Base-by-base conservation (phyloP, 2,797 vertebrate genomes). In the Semaprochilodus insignis region DNA sequence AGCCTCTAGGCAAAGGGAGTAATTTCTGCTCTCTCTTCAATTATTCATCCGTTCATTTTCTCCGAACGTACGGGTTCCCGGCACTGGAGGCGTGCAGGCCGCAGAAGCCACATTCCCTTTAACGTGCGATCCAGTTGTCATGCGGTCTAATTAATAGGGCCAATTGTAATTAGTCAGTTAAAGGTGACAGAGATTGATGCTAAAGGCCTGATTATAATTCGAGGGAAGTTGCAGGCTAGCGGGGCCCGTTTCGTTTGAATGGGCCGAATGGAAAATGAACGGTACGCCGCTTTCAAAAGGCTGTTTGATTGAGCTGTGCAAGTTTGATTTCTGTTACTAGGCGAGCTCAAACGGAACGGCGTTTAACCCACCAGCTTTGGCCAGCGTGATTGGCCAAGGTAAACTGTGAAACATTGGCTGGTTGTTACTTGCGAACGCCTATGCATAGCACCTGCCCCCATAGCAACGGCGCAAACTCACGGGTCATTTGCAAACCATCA, bases 11-110 rank as follows among this genome's bases (percentile, higher is more conserved):
- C 78, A 78, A 52, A 59, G 23, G 65, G 71, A 73, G 73, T 66
- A 27, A 78, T 84, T 84, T 78, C 82, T 81, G 36, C 65, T 74
- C 77, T 77, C 74, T 82, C 77, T 71, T 81, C 87, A 84, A 82
- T 75, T 84, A 86, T 76, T 83, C 63, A 81, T 83, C 25, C 15
- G 3, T 78, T 86, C 81, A 83, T 81, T 82, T 83, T 80, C 63
- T 74, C 70, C 77, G 80, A 87, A 83, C 60, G 73, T 40, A 66
- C 78, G 52, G 14, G 59, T 27, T n/a, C 13, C 2, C 31, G 16
- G 55, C 54, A 74, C 73, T 74, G 54, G 54, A 57, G 73, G 54
- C 54, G 31, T 10, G 74, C 44, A 60, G 44, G 66, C 71, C 36
- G 23, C 34, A 74, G 11, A 27, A 36, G 54, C 72, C 15, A 10